phyloP scores from a whole-genome alignment of 2,888 invertebrate genomes.

The Drosophila cognata region DNA sequence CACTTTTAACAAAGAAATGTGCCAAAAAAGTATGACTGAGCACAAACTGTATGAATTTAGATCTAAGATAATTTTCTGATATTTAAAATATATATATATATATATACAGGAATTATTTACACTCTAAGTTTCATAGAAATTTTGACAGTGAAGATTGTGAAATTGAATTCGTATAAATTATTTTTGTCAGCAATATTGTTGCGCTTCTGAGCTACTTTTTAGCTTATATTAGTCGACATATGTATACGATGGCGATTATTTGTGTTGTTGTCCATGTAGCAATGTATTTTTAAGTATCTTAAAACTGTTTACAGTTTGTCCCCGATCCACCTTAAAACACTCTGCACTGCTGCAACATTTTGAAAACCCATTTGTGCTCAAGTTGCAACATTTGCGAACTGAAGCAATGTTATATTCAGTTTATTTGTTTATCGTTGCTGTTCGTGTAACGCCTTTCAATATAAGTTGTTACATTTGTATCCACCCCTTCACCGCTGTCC shows the following conservation, averaged over 20 bases:
- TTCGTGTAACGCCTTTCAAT: constrained; percentile 10
- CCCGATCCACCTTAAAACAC: background rate
- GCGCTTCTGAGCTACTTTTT: background rate
- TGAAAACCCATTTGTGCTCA: background rate
- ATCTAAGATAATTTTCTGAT: background rate
- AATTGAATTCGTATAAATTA: background rate
- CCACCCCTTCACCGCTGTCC: background rate
- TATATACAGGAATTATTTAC: background rate
- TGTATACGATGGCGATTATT: background rate
- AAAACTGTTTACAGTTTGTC: background rate
- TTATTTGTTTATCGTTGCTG: constrained; percentile 21
- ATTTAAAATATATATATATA: background rate
- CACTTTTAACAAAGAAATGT: background rate
- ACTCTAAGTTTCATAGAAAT: background rate
- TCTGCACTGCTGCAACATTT: background rate
- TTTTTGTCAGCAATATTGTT: background rate
- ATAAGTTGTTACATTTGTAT: constrained; percentile 9
- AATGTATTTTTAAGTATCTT: background rate
- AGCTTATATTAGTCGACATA: background rate
- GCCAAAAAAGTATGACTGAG: background rate
- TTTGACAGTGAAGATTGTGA: background rate
- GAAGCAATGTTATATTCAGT: background rate
- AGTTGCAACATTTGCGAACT: background rate
- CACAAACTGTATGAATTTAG: background rate
- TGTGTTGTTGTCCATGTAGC: background rate